Evolutionary conservation across 2,888 invertebrate species (phyloP), one percentile per base, ranked within the genome.

Genomic region (Ophioninae sp.): DNA sequence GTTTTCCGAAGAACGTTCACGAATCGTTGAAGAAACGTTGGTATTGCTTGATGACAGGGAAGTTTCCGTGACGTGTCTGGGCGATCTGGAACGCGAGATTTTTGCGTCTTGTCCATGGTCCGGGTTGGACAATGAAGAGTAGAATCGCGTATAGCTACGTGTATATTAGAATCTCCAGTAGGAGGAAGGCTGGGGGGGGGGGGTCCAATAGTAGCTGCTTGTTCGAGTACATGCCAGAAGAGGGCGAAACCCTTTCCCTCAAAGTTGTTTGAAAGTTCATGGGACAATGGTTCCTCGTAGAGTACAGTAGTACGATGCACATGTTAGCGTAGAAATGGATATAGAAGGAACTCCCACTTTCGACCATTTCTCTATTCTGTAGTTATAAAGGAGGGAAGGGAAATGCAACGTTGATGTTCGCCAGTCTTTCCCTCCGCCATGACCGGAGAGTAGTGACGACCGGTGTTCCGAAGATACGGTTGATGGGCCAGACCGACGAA

Each of bases 261-360:
- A 91, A 91, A 92, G 91, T 92, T 92, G 91, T 89, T 88, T 85
- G 89, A 88, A 92, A 92, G 92, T 92, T 91, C 90, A 89, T 88
- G 90, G 90, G 89, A 92, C 92, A 92, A 92, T 92, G 89, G 90
- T 85, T 88, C 88, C 87, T 84, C 88, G 88, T 90, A 88, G 13
- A 50, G 50, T 89, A 88, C 20, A 89, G 82, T 86, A 61, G 78
- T 74, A 78, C 74, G n/a, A n/a, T n/a, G n/a, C n/a, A n/a, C n/a
- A 30, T 30, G 30, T 1, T 30, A 57, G 13, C 20, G 50, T 79
- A 87, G 85, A 86, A 87, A 84, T 83, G 88, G 85, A 65, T 68
- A 70, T 57, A 69, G 84, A 81, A 86, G 81, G 86, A 84, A 85
- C 83, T 85, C 86, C 84, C 50, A 17, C 87, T 82, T 85, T 87